These are phyloP conservation scores for Acyrthosiphon pisum DNA, from an alignment of 1,140 invertebrate species.

Conservation along the genomic window DNA sequence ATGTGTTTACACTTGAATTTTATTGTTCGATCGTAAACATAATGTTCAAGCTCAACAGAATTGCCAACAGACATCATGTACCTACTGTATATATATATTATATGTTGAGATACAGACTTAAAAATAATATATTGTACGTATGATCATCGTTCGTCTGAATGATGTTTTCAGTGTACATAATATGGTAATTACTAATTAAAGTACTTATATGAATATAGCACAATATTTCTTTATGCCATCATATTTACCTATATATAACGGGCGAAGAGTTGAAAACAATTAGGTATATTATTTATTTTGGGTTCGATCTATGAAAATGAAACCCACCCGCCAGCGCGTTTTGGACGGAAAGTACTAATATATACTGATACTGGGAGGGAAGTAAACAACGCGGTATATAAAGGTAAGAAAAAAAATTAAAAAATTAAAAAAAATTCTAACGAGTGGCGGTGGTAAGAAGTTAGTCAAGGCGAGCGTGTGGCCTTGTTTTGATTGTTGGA, in stretches of 20 bases:
- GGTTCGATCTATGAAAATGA: neutral
- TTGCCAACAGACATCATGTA: neutral
- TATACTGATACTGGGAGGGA: neutral
- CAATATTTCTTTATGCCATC: neutral
- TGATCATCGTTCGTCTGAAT: neutral
- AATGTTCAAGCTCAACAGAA: neutral
- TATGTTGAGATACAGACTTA: neutral
- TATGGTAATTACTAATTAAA: neutral
- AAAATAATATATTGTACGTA: neutral
- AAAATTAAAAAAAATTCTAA: conserved; percentile 32
- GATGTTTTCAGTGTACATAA: neutral
- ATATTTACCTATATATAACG: neutral
- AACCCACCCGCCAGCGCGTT: neutral
- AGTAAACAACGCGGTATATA: neutral
- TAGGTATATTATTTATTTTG: neutral
- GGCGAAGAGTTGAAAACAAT: neutral
- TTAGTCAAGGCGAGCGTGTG: conserved; percentile 42
- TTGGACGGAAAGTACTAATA: neutral
- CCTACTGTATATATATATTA: neutral
- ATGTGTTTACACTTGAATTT: neutral
- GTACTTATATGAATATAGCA: neutral
- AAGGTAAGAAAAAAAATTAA: neutral
- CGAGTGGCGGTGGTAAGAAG: neutral
- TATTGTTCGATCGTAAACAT: neutral
- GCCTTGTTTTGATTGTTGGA: conserved; percentile 56